These are phyloP conservation scores for Colaptes auratus DNA, from an alignment of 2,113 vertebrate genomes.

Conservation along the genomic window DNA sequence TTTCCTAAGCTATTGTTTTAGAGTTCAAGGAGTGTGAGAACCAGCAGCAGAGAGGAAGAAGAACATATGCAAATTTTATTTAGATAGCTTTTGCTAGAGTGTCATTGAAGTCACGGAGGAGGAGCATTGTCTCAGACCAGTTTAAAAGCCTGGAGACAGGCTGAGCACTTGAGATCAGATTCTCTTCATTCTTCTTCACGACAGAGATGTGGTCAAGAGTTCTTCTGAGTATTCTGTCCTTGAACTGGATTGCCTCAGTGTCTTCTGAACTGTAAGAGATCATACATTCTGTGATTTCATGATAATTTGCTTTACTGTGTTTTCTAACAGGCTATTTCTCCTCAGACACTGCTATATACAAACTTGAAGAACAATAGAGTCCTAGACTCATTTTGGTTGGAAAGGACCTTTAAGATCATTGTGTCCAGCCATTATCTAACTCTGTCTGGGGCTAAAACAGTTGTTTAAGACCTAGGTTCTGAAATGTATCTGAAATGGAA, in stretches of 20 bases:
- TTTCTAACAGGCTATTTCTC: neutral
- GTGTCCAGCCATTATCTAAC: too few relatives aligned
- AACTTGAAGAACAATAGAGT: too few relatives aligned
- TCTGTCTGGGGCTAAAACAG: neutral
- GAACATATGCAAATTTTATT: slow-evolving; percentile 49
- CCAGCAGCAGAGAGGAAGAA: neutral
- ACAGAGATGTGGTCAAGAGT: slow-evolving; percentile 46
- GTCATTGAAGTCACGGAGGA: neutral
- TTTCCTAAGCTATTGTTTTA: neutral
- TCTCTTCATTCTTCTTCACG: neutral
- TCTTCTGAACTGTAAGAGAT: slow-evolving; percentile 58
- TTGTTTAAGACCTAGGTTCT: neutral
- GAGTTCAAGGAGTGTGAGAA: slow-evolving; percentile 26
- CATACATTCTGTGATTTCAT: neutral
- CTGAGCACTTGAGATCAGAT: neutral
- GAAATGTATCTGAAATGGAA: neutral
- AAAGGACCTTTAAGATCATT: too few relatives aligned
- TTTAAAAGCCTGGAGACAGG: slow-evolving; percentile 27
- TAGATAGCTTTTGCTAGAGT: neutral
- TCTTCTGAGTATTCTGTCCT: slow-evolving; percentile 20
- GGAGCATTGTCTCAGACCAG: neutral
- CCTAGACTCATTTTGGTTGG: too few relatives aligned
- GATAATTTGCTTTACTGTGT: neutral
- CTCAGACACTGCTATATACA: neutral
- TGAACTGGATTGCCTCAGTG: slow-evolving; percentile 2